Percentiles rank a stretch among this genome's conserved stretches.
Evolutionary conservation across 2,113 vertebrate species (phyloP).

Genomic region (Eulemur rufifrons): DNA sequence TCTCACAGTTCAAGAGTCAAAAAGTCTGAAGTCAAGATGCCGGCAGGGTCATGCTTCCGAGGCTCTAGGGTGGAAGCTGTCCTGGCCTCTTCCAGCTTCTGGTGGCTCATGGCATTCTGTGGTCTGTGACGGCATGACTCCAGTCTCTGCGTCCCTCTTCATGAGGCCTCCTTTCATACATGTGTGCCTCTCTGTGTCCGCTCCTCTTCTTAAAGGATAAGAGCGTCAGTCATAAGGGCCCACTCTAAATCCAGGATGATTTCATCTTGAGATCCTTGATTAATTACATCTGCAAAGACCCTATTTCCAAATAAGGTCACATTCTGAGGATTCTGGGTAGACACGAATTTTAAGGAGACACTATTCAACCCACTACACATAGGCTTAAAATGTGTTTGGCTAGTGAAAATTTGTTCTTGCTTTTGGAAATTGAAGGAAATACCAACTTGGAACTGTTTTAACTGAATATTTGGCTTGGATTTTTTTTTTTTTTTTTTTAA

Average conservation of each 20-base stretch:
- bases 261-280: neutral
- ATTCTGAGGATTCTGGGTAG: neutral
- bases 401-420: neutral
- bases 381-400: neutral
- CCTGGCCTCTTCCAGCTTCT: neutral
- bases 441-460: neutral
- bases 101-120: neutral
- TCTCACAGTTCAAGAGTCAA: neutral
- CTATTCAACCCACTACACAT: neutral
- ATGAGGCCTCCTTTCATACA: neutral
- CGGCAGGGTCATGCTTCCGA: neutral
- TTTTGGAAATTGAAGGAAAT: neutral
- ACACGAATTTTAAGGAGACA: neutral
- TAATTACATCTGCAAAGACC: neutral
- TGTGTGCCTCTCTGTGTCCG: neutral
- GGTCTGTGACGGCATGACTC: neutral
- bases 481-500: neutral
- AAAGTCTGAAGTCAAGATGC: neutral
- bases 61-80: neutral
- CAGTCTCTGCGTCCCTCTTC: neutral
- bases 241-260: neutral
- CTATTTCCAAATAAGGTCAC: neutral
- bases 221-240: neutral
- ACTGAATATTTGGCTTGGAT: neutral
- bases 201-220: neutral